A percentile compares a stretch with the other conserved stretches of the same genome.
Evolutionary conservation across 2,888 invertebrate species (phyloP).

Genomic region (Terebella lapidaria): DNA sequence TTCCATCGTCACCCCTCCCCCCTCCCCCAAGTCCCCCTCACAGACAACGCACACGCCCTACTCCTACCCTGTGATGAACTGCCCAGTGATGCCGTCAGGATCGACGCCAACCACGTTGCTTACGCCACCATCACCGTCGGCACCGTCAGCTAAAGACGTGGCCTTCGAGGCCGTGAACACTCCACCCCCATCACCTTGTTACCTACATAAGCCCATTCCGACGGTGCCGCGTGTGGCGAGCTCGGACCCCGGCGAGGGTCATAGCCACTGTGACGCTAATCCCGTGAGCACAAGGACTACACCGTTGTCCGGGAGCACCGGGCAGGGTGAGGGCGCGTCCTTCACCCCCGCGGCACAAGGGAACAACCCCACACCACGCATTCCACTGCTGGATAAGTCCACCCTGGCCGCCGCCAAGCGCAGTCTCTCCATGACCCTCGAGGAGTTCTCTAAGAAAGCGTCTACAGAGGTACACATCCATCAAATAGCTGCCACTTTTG

Average conservation of each 20-base stretch:
- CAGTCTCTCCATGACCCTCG: constrained; percentile 81
- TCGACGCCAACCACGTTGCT: neutral
- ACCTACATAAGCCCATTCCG: neutral
- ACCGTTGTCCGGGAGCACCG: neutral
- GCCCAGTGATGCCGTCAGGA: neutral
- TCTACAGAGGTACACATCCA: neutral
- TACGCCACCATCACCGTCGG: neutral
- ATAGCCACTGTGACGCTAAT: neutral
- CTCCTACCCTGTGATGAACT: neutral
- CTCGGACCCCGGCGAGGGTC: neutral
- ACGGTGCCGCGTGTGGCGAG: neutral
- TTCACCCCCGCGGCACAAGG: neutral
- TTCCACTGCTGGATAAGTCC: constrained; percentile 61
- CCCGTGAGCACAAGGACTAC: neutral
- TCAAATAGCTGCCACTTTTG: no score
- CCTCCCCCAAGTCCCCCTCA: neutral
- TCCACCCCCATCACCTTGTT: neutral
- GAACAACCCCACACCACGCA: neutral
- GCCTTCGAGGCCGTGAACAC: no score
- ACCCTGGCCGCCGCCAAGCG: constrained; percentile 84
- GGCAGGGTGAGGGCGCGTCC: neutral
- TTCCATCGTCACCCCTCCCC: constrained; percentile 1
- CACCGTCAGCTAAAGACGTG: no score
- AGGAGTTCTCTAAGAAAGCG: constrained; percentile 41
- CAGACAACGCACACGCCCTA: neutral